These are phyloP conservation scores for Crossoptilon crossoptilon DNA, from an alignment of 2,797 vertebrate genomes.

Conservation along the genomic window DNA sequence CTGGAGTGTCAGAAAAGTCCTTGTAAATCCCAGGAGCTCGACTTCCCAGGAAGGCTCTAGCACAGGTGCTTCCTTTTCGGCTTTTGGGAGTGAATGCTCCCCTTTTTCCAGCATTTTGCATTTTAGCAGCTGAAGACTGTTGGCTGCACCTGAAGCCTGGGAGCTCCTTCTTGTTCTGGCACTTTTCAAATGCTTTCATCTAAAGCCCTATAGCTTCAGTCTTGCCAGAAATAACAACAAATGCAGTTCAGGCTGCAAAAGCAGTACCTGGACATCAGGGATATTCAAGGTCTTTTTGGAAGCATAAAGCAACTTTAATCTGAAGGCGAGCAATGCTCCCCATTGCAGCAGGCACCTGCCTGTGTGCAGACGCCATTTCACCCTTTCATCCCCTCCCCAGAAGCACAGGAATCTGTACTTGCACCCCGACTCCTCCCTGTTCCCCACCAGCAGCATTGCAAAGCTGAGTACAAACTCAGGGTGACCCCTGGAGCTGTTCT, in stretches of 20 bases:
- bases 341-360: not conserved
- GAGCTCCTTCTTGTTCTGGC: not conserved
- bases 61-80: not conserved
- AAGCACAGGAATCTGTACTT: accelerated
- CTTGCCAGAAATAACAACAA: not conserved
- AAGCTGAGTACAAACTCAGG: not conserved
- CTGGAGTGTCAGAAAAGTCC: not conserved
- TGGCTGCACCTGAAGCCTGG: not conserved
- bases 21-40: not conserved
- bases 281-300: not conserved
- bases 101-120: not conserved
- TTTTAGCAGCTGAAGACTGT: not conserved
- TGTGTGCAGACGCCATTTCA: not conserved
- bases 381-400: not conserved
- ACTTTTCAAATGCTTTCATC: not conserved
- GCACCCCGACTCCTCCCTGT: not conserved
- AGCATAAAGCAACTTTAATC: not conserved
- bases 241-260: not conserved
- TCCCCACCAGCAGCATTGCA: not conserved
- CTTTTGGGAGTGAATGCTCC: not conserved
- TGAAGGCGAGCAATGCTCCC: accelerated
- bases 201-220: not conserved
- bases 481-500: not conserved
- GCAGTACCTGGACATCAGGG: not conserved
- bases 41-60: not conserved